Base-by-base conservation (phyloP, 2,888 invertebrate genomes). In the Erebia aethiops region DNA sequence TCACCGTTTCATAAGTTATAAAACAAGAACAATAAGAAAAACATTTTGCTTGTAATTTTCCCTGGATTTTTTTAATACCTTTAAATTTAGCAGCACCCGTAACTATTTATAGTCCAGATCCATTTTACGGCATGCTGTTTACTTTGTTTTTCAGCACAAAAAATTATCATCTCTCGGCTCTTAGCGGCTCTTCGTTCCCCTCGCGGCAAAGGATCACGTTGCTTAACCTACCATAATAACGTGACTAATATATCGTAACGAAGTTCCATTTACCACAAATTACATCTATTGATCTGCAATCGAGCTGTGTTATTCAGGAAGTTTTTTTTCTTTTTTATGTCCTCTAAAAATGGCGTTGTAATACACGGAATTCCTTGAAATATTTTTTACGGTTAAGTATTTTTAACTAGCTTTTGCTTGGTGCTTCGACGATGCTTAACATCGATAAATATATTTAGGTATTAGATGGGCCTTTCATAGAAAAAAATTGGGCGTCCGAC, bases 311-410 rank as follows among this genome's bases (percentile, higher is more conserved):
- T 51, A 35, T 18, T 16, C 41, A 16, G 2, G 16, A 61, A 16
- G 26, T 35, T 58, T 35, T 58, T 35, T 60, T 46, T 46, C 13
- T 66, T 66, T 56, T 26, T 46, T 26, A 18, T 41, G n/a, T 41
- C 57, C 7, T n/a, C 26, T 58, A 46, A 43, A 70, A 70, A 54
- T 56, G 35, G 14, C 26, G 7, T 46, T 64, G 35, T 49, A 58
- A 49, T 51, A 70, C 21, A 26, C 4, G 35, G 41, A 52, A 60
- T n/a, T 57, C 54, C 54, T 26, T 18, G 35, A 49, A 58, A 67
- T 67, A 5, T 35, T 43, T 71, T 68, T 71, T 62, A 71, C 69
- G 57, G 68, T 60, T 71, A n/a, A n/a, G n/a, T n/a, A 68, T 68
- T 66, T 66, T 69, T 54, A 68, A 56, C 60, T 54, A 60, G 60